Evolutionary conservation across 2,797 vertebrate species (phyloP).

Genomic region (Malacoctenus gilli): DNA sequence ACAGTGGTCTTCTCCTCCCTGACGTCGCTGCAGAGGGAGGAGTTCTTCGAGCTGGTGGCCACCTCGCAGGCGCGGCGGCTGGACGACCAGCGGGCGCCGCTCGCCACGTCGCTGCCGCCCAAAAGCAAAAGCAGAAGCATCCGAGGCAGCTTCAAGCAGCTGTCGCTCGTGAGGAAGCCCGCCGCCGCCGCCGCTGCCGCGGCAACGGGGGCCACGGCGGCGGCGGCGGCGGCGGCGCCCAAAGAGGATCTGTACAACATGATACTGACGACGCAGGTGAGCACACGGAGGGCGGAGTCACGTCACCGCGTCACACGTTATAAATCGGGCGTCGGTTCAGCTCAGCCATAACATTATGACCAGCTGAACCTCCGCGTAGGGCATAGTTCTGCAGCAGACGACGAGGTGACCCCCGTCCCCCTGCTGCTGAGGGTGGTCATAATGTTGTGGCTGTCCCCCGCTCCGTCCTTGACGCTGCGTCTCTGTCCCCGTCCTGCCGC

Average conservation of each 20-base stretch:
- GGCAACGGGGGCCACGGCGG: too few relatives aligned
- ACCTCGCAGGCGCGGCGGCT: slow-evolving; percentile 85
- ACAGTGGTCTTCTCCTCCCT: slow-evolving; percentile 85
- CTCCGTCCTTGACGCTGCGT: too few relatives aligned
- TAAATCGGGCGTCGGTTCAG: too few relatives aligned
- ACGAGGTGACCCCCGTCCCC: too few relatives aligned
- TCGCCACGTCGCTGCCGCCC: slow-evolving; percentile 46
- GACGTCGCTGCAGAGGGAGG: slow-evolving; percentile 89
- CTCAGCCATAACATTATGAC: too few relatives aligned
- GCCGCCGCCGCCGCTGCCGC: too few relatives aligned
- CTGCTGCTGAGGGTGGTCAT: too few relatives aligned
- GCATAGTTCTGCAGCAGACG: too few relatives aligned
- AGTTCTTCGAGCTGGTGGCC: slow-evolving; percentile 87
- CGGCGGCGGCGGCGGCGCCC: slow-evolving; percentile 52
- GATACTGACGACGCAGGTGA: slow-evolving; percentile 87
- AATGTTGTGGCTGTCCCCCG: too few relatives aligned
- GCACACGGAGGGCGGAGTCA: too few relatives aligned
- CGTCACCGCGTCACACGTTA: too few relatives aligned
- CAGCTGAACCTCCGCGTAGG: too few relatives aligned
- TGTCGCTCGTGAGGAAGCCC: slow-evolving; percentile 61
- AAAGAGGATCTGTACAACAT: slow-evolving; percentile 89
- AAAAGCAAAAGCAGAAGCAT: slow-evolving; percentile 74
- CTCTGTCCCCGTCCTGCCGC: slow-evolving; percentile 1
- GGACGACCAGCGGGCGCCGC: slow-evolving; percentile 86
- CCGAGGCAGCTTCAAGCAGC: slow-evolving; percentile 77